phyloP scores from a whole-genome alignment of 2,113 vertebrate genomes.

The Mus pahari region DNA sequence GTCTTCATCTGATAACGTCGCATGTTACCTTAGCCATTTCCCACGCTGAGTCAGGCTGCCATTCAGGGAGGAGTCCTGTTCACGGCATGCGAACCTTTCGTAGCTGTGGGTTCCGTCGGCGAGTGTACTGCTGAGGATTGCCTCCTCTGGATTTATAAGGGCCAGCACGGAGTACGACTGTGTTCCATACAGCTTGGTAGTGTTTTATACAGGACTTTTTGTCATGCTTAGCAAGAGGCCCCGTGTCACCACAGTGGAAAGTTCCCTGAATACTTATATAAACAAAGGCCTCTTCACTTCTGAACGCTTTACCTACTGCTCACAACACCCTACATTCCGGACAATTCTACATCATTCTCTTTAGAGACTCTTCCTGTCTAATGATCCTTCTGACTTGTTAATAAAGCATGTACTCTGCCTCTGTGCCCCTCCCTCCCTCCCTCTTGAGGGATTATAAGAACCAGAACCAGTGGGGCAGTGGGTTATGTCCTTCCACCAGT shows the following conservation, averaged over 20 bases:
- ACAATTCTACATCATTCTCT: neutral
- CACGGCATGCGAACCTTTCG: neutral
- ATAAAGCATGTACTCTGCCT: neutral
- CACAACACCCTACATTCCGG: neutral
- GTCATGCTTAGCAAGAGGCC: neutral
- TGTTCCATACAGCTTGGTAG: neutral
- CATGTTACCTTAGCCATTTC: too few relatives aligned
- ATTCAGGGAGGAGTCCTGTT: neutral
- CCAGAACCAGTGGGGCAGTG: neutral
- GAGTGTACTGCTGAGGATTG: neutral
- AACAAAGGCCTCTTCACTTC: neutral
- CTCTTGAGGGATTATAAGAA: neutral
- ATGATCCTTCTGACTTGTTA: neutral
- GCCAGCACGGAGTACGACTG: neutral
- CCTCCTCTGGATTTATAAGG: neutral
- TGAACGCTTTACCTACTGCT: neutral
- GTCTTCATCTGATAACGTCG: too few relatives aligned
- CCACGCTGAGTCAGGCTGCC: neutral
- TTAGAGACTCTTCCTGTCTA: neutral
- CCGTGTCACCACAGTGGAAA: neutral
- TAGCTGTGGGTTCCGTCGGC: neutral
- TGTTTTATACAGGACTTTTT: neutral
- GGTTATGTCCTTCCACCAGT: neutral
- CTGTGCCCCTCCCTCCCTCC: neutral
- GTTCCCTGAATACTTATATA: neutral